Evolutionary conservation across 2,113 vertebrate genomes (phyloP).

Genomic region (Scomber scombrus): DNA sequence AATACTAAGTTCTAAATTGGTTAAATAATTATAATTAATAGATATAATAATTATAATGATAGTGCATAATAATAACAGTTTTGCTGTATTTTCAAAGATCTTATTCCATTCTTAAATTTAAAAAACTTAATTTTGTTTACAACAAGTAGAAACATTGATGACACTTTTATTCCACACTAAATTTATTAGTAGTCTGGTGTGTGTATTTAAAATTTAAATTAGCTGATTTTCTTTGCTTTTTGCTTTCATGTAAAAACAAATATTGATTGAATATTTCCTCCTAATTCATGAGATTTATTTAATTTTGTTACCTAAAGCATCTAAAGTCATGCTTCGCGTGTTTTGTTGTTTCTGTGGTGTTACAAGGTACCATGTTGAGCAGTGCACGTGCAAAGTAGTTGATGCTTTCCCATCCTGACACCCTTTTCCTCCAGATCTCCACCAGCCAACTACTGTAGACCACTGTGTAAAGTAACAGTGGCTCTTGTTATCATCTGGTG

Average conservation of each 20-base stretch:
- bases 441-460: slow-evolving; percentile 36
- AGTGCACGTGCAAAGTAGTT: background rate
- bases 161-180: background rate
- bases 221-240: background rate
- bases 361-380: slow-evolving; percentile 1
- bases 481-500: slow-evolving; percentile 55
- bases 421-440: slow-evolving; percentile 43
- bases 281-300: background rate
- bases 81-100: background rate
- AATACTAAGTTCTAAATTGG: background rate
- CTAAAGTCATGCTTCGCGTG: slow-evolving; percentile 8
- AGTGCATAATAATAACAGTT: background rate
- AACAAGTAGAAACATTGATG: background rate
- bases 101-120: background rate
- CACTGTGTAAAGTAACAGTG: background rate
- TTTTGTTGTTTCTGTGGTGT: slow-evolving; percentile 6
- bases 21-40: no score
- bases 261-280: background rate
- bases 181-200: no score
- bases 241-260: background rate
- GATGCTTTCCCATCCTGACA: slow-evolving; percentile 21
- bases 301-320: background rate
- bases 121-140: background rate
- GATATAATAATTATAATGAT: no score
- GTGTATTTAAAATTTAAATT: background rate